Percentiles rank a stretch among this genome's conserved stretches.
Conservation (phyloP, 2,888 invertebrate species). For the Abrostola triplasia region DNA sequence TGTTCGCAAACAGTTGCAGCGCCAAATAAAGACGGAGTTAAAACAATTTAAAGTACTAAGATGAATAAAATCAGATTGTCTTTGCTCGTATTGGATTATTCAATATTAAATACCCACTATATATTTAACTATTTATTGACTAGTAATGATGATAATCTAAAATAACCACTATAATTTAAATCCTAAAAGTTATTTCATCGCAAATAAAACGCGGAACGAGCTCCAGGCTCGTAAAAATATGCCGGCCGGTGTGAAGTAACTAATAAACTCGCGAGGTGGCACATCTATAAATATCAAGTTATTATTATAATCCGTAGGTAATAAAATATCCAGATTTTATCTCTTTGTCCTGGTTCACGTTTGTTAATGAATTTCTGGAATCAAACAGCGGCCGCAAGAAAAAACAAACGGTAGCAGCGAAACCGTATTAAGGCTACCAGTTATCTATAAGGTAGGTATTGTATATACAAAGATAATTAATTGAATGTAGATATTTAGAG, state of each 20-base stretch:
- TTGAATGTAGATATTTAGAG: no score
- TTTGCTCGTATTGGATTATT: no score
- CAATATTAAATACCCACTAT: no score
- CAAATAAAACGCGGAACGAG: slow-evolving; percentile 42
- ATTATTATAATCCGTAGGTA: slow-evolving; percentile 41
- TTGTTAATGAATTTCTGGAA: slow-evolving; percentile 24
- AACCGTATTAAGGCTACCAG: slow-evolving; percentile 20
- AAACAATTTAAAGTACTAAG: no score
- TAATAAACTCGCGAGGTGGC: slow-evolving; percentile 50
- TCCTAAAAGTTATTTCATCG: slow-evolving; percentile 16
- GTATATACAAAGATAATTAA: no score
- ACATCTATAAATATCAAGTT: slow-evolving; percentile 51
- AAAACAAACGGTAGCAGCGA: slow-evolving; percentile 10
- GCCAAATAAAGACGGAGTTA: no score
- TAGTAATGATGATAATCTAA: neutral
- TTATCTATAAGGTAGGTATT: no score
- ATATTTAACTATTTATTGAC: no score
- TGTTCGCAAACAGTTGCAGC: no score
- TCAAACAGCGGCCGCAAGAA: slow-evolving; percentile 33
- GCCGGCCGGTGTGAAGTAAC: slow-evolving; percentile 50
- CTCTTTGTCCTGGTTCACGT: slow-evolving; percentile 39
- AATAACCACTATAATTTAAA: neutral
- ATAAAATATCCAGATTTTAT: slow-evolving; percentile 46
- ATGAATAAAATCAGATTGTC: no score
- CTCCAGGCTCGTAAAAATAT: slow-evolving; percentile 46